Evolutionary conservation across 2,113 vertebrate genomes (phyloP).

Genomic region (Ornithorhynchus anatinus): DNA sequence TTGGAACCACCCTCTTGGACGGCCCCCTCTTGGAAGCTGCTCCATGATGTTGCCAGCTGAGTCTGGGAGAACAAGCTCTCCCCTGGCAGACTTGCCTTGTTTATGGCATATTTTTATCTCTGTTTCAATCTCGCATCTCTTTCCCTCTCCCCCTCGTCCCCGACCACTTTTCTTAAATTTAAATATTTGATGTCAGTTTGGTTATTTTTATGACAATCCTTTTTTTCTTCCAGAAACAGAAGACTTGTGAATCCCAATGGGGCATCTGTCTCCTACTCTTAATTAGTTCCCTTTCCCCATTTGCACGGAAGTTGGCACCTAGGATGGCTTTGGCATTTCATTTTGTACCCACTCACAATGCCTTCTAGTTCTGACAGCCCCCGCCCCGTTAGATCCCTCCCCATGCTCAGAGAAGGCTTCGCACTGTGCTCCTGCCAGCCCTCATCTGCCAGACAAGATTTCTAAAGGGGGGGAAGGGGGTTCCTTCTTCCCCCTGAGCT

Average conservation of each 20-base stretch:
- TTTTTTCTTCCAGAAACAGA: constrained; percentile 63
- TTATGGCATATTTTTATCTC: constrained; percentile 64
- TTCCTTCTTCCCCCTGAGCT: too few relatives aligned
- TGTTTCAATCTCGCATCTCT: constrained; percentile 39
- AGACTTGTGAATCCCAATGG: constrained; percentile 51
- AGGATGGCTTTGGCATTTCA: neutral
- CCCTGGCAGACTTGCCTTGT: constrained; percentile 54
- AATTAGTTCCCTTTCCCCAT: constrained; percentile 50
- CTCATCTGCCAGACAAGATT: too few relatives aligned
- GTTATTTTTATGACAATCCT: constrained; percentile 70
- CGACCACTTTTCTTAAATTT: constrained; percentile 55
- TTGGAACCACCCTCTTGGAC: too few relatives aligned
- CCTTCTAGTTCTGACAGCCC: neutral
- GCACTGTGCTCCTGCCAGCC: neutral
- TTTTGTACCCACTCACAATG: neutral
- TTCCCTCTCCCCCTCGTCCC: neutral
- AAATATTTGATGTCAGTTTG: constrained; percentile 69
- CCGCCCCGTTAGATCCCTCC: neutral
- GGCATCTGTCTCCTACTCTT: constrained; percentile 65
- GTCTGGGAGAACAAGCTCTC: constrained; percentile 29
- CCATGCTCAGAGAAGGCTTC: neutral
- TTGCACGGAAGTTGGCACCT: constrained; percentile 13
- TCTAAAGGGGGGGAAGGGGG: too few relatives aligned
- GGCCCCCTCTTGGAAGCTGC: too few relatives aligned
- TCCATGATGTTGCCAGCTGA: constrained; percentile 1